These are phyloP conservation scores for Drosophila birchii DNA, from an alignment of 2,888 invertebrate genomes.

Conservation along the genomic window DNA sequence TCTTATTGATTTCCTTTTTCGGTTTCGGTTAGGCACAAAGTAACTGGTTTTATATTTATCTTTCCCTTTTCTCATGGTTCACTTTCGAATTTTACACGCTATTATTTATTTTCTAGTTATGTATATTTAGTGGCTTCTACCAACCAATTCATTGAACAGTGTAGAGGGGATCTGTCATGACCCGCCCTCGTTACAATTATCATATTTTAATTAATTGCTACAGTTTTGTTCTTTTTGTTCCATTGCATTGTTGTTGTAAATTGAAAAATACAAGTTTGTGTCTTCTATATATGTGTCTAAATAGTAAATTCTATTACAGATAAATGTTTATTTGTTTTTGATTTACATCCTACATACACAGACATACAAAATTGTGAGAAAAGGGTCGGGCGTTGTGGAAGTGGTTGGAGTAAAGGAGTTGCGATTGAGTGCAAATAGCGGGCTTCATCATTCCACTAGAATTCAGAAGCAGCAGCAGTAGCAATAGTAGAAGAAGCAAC, in stretches of 20 bases:
- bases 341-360: conserved; percentile 49
- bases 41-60: conserved; percentile 58
- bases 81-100: conserved; percentile 54
- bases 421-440: background rate
- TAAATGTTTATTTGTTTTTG: conserved; percentile 42
- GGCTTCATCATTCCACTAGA: background rate
- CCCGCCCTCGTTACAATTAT: conserved; percentile 43
- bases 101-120: conserved; percentile 70
- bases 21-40: conserved; percentile 84
- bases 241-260: conserved; percentile 39
- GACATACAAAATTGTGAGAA: conserved; percentile 33
- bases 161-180: conserved; percentile 45
- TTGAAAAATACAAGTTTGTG: conserved; percentile 59
- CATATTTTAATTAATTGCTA: conserved; percentile 56
- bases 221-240: conserved; percentile 35
- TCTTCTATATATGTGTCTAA: conserved; percentile 44
- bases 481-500: conserved; percentile 7
- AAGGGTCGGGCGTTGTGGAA: conserved; percentile 10
- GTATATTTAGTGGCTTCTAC: conserved; percentile 64
- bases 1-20: conserved; percentile 68
- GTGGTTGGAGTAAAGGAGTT: conserved; percentile 4
- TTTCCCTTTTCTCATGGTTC: conserved; percentile 50
- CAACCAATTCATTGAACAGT: conserved; percentile 63
- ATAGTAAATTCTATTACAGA: conserved; percentile 58
- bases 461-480: conserved; percentile 3